Evolutionary conservation across 2,113 vertebrate species (phyloP), one percentile per base, ranked within the genome.

Genomic region (Proterorhinus semilunaris): DNA sequence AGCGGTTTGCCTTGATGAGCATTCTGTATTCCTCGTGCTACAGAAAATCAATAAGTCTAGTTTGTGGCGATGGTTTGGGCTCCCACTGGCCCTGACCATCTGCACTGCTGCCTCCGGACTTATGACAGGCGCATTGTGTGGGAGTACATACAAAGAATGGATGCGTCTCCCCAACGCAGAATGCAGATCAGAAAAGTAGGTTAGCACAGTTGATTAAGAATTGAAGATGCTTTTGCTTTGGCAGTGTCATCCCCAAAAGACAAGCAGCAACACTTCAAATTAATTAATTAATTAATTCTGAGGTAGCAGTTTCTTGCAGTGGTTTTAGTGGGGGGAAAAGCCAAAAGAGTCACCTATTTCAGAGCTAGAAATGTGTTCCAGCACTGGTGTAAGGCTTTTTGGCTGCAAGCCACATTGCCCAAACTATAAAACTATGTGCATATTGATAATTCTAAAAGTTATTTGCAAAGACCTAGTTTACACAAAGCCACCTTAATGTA

Each of bases 11-110:
- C 70, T 21, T 15, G 51, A 80, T 50, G n/a, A 62, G 53, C 61
- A 46, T 84, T 86, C 69, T 72, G 65, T 69, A 47, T 78, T 47
- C 64, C 68, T 72, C 21, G 43, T 55, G 71, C 80, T 68, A 69
- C 76, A 81, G 69, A 75, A 81, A 90, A 89, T 89, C 85, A 86
- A 85, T 90, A 83, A 68, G 76, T 83, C 67, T 77, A 65, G 70
- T 74, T 68, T 10, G 69, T 66, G 75, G 73, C 81, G 80, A 76
- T 85, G 68, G 36, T 81, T 82, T 71, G 53, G 71, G 53, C 81
- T 82, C 81, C 68, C 64, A 62, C 68, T 82, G 69, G 75, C 77
- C 84, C 71, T 52, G 46, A 68, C 83, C 84, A 82, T 85, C 83
- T 88, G 80, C 72, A 81, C 83, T 55, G 79, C 52, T 63, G 64